Percentiles rank a stretch among this genome's conserved stretches.
phyloP scores from a whole-genome alignment of 1,140 invertebrate species.

The Cheumatopsyche charites region DNA sequence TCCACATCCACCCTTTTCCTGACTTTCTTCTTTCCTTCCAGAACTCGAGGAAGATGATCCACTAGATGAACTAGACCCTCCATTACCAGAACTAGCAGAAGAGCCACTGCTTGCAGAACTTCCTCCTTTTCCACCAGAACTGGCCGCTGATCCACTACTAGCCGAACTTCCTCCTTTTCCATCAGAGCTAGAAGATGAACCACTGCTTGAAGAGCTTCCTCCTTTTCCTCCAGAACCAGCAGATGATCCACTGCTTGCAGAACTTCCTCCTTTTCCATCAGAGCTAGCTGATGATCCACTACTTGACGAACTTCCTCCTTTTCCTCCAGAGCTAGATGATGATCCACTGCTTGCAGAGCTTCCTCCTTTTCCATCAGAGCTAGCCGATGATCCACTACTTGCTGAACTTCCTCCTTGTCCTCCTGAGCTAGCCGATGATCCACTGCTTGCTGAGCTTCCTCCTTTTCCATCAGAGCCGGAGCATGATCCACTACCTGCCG shows the following conservation, averaged over 20 bases:
- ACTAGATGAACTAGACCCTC: neutral
- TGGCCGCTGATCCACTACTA: neutral
- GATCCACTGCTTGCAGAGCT: neutral
- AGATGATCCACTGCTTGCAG: neutral
- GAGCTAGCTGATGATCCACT: neutral
- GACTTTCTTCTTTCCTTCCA: neutral
- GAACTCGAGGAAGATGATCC: neutral
- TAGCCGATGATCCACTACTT: neutral
- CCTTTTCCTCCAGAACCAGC: neutral
- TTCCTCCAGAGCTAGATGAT: neutral
- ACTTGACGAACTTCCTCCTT: neutral
- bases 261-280: neutral
- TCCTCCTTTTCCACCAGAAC: neutral
- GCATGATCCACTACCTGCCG: neutral
- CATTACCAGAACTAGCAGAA: neutral
- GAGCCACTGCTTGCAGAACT: neutral
- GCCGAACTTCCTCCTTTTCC: neutral
- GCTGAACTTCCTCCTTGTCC: neutral
- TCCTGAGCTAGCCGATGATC: neutral
- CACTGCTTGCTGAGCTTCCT: neutral
- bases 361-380: neutral
- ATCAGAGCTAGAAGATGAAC: neutral
- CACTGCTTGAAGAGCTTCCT: neutral
- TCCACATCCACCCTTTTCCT: neutral
- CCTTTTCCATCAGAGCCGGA: neutral